Evolutionary conservation across 2,113 vertebrate species (phyloP), one percentile per base, ranked within the genome.

Genomic region (Muntiacus muntjak): DNA sequence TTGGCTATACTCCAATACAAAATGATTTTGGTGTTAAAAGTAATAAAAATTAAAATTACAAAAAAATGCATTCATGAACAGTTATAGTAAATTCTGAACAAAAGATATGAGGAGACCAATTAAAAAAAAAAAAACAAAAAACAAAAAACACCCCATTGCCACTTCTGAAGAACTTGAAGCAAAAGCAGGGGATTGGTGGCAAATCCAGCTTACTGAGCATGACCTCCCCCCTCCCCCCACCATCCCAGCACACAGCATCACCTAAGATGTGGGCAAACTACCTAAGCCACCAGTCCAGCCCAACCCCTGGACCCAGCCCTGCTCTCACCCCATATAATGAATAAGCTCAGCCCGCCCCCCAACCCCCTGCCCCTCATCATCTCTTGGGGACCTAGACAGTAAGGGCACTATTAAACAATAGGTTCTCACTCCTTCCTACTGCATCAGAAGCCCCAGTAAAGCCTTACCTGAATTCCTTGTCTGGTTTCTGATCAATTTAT

Each of bases 281-380:
- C 36, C 36, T 74, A 74, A 74, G 10, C 36, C 36, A 25, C 36
- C n/a, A 40, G 17, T 74, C 11, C 21, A 74, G 21, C 67, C 21
- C 36, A 36, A 21, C 17, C 64, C n/a, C n/a, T 21, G n/a, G n/a
- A 71, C 11, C 25, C 21, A 74, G 36, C 67, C 67, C 67, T 74
- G 10, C 36, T 40, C 36, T 74, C 23, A 40, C 67, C 21, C 67
- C 21, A 74, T 40, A 40, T 40, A 40, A 25, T 23, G 36, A 74
- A 25, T 40, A 74, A 74, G 5, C 36, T 74, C 71, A 6, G 1
- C n/a, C n/a, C n/a, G 2, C 17, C 17, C 1, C 54, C 50, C 15
- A 15, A 4, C 50, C 6, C 6, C 17, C 54, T 0, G 0, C 1
- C n/a, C 10, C 19, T n/a, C 2, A 12, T 6, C 23, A 25, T 3